These are phyloP conservation scores for Talpa occidentalis DNA, from an alignment of 2,113 vertebrate species.

Conservation along the genomic window DNA sequence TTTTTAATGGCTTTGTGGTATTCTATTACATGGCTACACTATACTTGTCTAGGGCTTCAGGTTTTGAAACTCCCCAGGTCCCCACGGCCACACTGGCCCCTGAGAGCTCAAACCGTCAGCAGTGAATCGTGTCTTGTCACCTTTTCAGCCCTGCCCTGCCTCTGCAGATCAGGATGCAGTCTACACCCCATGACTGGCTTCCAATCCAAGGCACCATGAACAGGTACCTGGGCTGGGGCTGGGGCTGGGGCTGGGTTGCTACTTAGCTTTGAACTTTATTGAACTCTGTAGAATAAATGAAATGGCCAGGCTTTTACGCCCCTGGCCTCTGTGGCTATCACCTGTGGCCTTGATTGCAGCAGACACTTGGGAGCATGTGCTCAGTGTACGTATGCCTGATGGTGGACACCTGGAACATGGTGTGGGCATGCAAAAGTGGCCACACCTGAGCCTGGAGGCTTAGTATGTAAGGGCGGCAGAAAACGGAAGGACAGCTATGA, in stretches of 20 bases:
- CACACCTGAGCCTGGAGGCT: no score
- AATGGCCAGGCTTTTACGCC: no score
- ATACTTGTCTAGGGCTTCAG: not conserved
- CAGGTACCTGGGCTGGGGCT: not conserved
- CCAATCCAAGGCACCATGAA: not conserved
- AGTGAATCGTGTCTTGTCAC: not conserved
- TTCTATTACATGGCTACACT: not conserved
- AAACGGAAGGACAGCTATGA: no score
- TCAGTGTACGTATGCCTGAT: no score
- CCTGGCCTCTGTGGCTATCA: no score
- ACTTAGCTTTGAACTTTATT: not conserved
- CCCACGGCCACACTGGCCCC: not conserved
- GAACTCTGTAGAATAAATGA: no score
- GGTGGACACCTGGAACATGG: no score
- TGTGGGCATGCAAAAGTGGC: no score
- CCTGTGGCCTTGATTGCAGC: no score
- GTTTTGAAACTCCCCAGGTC: not conserved
- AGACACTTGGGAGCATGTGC: no score
- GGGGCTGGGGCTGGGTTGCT: not conserved
- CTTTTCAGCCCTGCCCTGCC: no score
- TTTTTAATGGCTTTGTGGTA: not conserved
- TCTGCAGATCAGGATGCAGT: not conserved
- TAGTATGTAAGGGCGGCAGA: no score
- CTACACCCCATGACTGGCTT: not conserved
- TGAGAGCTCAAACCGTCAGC: not conserved